Evolutionary conservation across 1,140 invertebrate genomes (phyloP).

Genomic region (Aculops lycopersici): DNA sequence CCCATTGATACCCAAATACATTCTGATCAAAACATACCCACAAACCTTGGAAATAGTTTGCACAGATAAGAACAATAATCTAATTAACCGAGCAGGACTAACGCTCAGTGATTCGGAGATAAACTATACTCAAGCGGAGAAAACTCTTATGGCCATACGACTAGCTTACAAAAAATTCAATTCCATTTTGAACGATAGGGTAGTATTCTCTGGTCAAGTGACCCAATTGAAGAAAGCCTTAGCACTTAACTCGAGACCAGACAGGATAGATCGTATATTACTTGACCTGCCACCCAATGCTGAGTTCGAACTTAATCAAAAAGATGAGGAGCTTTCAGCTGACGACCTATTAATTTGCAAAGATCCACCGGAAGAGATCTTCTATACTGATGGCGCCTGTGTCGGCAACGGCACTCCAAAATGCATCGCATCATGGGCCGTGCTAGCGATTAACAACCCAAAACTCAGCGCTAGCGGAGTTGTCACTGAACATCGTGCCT

Average conservation of each 20-base stretch:
- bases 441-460: neutral
- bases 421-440: neutral
- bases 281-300: neutral
- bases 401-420: neutral
- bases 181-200: neutral
- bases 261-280: neutral
- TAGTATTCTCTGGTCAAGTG: neutral
- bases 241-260: neutral
- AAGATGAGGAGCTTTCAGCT: neutral
- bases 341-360: neutral
- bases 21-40: neutral
- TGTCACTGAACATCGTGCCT: neutral
- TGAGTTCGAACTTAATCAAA: neutral
- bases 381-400: neutral
- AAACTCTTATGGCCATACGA: neutral
- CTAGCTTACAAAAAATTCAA: neutral
- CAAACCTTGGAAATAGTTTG: neutral
- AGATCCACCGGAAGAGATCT: neutral
- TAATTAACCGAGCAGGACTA: neutral
- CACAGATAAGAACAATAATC: neutral
- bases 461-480: neutral
- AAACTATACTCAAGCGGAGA: neutral
- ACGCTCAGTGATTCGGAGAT: neutral
- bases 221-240: neutral
- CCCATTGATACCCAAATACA: neutral